Evolutionary conservation across 2,888 invertebrate species (phyloP).

Genomic region (Zaprionus obscuricornis): DNA sequence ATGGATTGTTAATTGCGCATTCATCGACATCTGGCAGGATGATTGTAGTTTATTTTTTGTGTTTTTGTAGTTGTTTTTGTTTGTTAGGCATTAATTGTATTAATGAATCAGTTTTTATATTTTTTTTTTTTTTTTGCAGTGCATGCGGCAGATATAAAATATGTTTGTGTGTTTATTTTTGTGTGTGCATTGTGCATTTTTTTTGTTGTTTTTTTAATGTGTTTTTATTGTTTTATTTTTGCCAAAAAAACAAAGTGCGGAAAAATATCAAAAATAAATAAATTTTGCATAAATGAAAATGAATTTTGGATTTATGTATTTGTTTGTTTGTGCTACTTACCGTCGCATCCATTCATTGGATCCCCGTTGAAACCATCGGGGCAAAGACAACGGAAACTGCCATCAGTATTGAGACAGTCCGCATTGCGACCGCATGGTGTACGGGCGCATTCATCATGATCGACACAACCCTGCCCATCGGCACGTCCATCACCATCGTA

Average conservation of each 20-base stretch:
- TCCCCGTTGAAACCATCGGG: conserved; percentile 93
- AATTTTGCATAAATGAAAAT: conserved; percentile 42
- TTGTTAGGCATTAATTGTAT: conserved; percentile 64
- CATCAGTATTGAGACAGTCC: conserved; percentile 90
- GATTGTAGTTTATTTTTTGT: conserved; percentile 33
- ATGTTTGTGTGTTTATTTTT: conserved; percentile 30
- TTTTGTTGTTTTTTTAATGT: conserved; percentile 37
- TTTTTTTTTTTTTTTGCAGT: conserved; percentile 45
- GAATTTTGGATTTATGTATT: not conserved
- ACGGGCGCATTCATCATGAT: conserved; percentile 90
- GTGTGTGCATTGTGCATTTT: conserved; percentile 33
- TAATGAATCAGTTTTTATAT: conserved; percentile 49
- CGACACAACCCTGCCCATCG: conserved; percentile 87
- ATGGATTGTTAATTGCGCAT: conserved; percentile 87
- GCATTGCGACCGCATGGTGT: conserved; percentile 92
- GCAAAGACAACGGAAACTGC: conserved; percentile 91
- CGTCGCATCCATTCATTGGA: conserved; percentile 87
- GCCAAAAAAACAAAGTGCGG: conserved; percentile 27
- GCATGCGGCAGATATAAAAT: conserved; percentile 36
- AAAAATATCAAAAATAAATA: conserved; percentile 39
- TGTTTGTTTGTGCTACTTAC: conserved; percentile 43
- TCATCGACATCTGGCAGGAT: conserved; percentile 88
- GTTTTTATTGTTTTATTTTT: conserved; percentile 35
- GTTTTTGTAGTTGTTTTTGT: conserved; percentile 36
- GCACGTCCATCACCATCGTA: conserved; percentile 91